A percentile compares a stretch with the other conserved stretches of the same genome.
Evolutionary conservation across 2,797 vertebrate genomes (phyloP).

Genomic region (Eutrigla gurnardus): DNA sequence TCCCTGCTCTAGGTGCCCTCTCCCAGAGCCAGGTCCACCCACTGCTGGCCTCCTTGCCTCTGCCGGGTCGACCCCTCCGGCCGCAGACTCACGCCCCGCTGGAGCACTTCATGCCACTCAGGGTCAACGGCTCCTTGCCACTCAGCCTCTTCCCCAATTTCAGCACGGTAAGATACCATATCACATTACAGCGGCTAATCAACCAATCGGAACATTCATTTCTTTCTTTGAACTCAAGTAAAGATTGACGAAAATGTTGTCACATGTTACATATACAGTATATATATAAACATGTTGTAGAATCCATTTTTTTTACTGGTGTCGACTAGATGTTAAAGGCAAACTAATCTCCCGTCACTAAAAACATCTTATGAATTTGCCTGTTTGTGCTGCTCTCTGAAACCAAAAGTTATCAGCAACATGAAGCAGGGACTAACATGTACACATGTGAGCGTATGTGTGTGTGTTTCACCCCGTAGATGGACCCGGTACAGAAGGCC

Average conservation of each 20-base stretch:
- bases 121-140: constrained; percentile 90
- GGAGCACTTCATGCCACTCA: constrained; percentile 95
- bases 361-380: too few relatives aligned
- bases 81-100: constrained; percentile 80
- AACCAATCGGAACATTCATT: not conserved
- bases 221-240: not conserved
- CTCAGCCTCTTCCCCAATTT: constrained; percentile 97
- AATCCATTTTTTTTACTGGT: not conserved
- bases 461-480: constrained; percentile 78
- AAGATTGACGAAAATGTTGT: not conserved
- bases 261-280: too few relatives aligned
- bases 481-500: constrained; percentile 98
- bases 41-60: constrained; percentile 90
- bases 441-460: not conserved
- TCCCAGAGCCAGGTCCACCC: constrained; percentile 88
- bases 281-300: too few relatives aligned
- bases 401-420: not conserved
- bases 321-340: not conserved
- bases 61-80: constrained; percentile 89
- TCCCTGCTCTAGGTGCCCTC: constrained; percentile 67
- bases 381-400: not conserved
- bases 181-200: not conserved
- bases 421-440: not conserved
- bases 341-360: too few relatives aligned
- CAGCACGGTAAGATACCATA: constrained; percentile 87